Conservation (phyloP, 1,140 invertebrate genomes). For the Ceratosolen fusciceps region DNA sequence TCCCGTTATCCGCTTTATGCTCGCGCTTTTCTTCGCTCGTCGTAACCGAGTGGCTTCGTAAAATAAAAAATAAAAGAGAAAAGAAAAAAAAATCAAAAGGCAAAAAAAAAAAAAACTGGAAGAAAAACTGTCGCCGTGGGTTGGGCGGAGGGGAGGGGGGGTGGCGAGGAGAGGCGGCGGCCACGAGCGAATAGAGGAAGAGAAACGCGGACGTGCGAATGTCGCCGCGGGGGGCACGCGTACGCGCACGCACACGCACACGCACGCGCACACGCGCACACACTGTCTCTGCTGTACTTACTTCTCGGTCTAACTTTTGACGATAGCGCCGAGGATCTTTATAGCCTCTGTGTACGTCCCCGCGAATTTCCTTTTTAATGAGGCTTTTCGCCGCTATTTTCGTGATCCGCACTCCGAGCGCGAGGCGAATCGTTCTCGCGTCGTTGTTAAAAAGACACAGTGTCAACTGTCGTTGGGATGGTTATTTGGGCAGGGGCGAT, state of each 20-base stretch:
- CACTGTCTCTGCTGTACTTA: constrained; percentile 28
- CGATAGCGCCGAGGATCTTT: neutral
- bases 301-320: constrained; percentile 28
- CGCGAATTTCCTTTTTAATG: constrained; percentile 29
- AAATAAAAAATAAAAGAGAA: constrained; percentile 1
- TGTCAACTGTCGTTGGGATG: no score
- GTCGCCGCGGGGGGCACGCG: neutral
- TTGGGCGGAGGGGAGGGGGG: no score
- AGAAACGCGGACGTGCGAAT: neutral
- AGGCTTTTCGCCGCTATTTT: constrained; percentile 11
- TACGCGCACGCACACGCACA: neutral
- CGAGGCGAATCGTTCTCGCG: constrained; percentile 1
- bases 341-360: constrained; percentile 2
- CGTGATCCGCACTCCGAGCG: neutral
- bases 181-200: neutral
- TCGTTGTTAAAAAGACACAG: neutral
- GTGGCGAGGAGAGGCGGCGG: no score
- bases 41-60: constrained; percentile 49
- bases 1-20: constrained; percentile 27
- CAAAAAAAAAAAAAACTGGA: neutral
- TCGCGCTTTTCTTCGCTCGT: constrained; percentile 3
- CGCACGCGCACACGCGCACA: neutral
- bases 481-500: no score
- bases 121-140: no score
- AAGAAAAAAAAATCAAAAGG: constrained; percentile 17